These are phyloP conservation scores for Drosophila ambigua DNA, from an alignment of 1,140 invertebrate genomes.

Conservation along the genomic window DNA sequence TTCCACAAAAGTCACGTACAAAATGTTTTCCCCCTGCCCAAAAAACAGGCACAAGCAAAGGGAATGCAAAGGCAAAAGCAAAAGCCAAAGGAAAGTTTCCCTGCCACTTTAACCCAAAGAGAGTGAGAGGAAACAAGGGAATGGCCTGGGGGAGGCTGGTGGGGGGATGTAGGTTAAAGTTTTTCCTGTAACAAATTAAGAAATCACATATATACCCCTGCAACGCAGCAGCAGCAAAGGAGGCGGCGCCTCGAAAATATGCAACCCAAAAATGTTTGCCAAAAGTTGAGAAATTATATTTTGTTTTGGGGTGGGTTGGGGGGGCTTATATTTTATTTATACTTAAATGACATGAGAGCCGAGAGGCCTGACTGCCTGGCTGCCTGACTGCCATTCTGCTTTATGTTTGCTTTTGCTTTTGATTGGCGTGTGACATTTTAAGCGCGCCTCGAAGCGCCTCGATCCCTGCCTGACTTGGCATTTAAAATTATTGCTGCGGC, in stretches of 20 bases:
- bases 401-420: slow-evolving; percentile 54
- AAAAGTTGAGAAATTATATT: slow-evolving; percentile 39
- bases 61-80: not conserved
- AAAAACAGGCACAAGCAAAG: slow-evolving; percentile 7
- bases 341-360: slow-evolving; percentile 16
- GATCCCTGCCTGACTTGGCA: slow-evolving; percentile 26
- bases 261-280: slow-evolving; percentile 9
- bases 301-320: not conserved
- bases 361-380: not conserved
- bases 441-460: slow-evolving; percentile 24
- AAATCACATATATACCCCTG: slow-evolving; percentile 65
- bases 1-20: slow-evolving; percentile 77
- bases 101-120: slow-evolving; percentile 62
- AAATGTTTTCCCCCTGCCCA: slow-evolving; percentile 5
- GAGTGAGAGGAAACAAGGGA: not conserved
- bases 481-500: slow-evolving; percentile 66
- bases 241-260: slow-evolving; percentile 6
- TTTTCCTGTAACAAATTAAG: slow-evolving; percentile 73
- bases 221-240: not conserved
- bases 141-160: not conserved
- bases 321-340: slow-evolving; percentile 44
- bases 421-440: slow-evolving; percentile 78
- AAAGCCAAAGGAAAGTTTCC: slow-evolving; percentile 57
- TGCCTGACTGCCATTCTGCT: slow-evolving; percentile 19
- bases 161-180: slow-evolving; percentile 12